Percentiles rank a stretch among this genome's conserved stretches.
These are phyloP conservation scores for Carassius auratus DNA, from an alignment of 2,113 vertebrate genomes.

Conservation along the genomic window DNA sequence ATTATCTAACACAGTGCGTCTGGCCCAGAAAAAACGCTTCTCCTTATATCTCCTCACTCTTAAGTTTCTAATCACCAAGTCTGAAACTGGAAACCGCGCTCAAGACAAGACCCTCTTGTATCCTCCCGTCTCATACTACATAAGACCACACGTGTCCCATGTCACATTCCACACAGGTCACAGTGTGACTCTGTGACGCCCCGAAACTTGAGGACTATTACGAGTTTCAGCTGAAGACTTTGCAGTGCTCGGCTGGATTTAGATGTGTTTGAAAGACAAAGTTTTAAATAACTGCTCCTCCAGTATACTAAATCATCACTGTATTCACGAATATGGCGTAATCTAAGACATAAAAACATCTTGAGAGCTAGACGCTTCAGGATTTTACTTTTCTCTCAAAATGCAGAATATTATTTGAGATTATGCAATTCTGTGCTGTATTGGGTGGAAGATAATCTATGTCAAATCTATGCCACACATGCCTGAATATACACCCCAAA, in stretches of 20 bases:
- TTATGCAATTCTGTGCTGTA: background rate
- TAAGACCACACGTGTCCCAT: conserved; percentile 44
- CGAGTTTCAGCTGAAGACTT: conserved; percentile 22
- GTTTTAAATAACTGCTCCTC: background rate
- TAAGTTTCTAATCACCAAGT: conserved; percentile 38
- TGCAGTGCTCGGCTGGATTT: background rate
- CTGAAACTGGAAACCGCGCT: conserved; percentile 67
- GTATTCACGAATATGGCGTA: background rate
- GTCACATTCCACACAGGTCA: conserved; percentile 77
- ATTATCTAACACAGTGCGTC: conserved; percentile 25
- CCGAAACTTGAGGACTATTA: background rate
- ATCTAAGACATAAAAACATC: background rate
- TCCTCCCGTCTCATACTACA: conserved; percentile 9
- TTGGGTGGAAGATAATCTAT: background rate
- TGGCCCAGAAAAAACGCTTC: conserved; percentile 40
- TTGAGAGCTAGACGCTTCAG: background rate
- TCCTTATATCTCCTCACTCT: conserved; percentile 49
- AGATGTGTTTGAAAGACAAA: background rate
- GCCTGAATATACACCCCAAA: conserved; percentile 23
- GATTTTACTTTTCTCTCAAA: background rate
- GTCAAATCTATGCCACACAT: background rate
- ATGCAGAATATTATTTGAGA: background rate
- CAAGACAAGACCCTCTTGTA: conserved; percentile 55
- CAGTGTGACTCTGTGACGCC: conserved; percentile 56
- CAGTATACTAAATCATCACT: background rate